Base-by-base conservation (phyloP, 2,888 invertebrate species). In the Acutogordius australiensis region DNA sequence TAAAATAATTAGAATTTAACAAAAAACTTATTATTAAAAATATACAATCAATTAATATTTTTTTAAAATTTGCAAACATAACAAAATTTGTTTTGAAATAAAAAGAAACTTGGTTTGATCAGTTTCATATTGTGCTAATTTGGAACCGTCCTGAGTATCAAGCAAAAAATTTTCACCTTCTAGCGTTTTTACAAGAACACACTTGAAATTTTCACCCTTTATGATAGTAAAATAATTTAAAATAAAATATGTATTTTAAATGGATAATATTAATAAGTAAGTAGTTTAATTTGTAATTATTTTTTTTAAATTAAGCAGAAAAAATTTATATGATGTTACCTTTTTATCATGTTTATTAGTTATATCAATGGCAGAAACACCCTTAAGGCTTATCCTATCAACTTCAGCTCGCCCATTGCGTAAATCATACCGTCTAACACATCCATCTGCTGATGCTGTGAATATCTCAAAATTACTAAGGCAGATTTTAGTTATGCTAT, bases 391-490 rank as follows among this genome's bases (percentile, higher is more conserved):
- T 13, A 37, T 37, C 18, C 18, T 18, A 71, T 94, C 91, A 1
- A 80, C 77, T 61, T 78, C 76, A 69, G 90, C 75, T 68, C 80
- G 78, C 0, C 88, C 91, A 64, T 80, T 79, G 60, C 97, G 75
- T 58, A 99, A 77, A 72, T 94, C 97, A 69, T 97, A 99, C 62
- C 81, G 73, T 18, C 97, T 72, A 13, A 85, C 76, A 66, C 80
- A 80, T 45, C 83, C 80, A 70, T 97, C 97, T 0, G 88, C 80
- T 0, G 88, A 90, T 2, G 82, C 81, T 0, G 84, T 79, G 57
- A 88, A 74, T 64, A 99, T 83, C 74, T 88, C 86, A 72, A 84
- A 79, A 68, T 85, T 82, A 1, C 83, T 82, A 1, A 90, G 79
- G 61, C 72, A 70, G 23, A 78, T 64, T 23, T 72, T 73, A 2